These are phyloP conservation scores for Xerus inauris DNA, from an alignment of 2,113 vertebrate species.

Conservation along the genomic window DNA sequence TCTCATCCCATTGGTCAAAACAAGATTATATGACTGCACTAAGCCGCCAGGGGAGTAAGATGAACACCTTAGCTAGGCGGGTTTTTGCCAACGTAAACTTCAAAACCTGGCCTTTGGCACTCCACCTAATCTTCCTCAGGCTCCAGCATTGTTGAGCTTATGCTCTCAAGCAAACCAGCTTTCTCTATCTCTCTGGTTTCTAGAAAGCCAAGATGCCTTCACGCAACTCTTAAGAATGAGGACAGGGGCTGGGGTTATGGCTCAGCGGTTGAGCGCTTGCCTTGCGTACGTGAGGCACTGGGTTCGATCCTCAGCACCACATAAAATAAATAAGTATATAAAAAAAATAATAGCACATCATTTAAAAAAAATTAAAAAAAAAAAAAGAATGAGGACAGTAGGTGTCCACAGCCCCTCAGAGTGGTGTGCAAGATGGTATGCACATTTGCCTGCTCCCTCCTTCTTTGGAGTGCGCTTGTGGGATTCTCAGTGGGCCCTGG, in stretches of 20 bases:
- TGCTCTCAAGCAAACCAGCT: neutral
- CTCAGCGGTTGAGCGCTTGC: too few relatives aligned
- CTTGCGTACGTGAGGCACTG: too few relatives aligned
- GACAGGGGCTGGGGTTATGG: too few relatives aligned
- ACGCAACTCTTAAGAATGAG: neutral
- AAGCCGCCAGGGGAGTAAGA: neutral
- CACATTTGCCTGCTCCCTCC: neutral
- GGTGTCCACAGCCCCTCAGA: neutral
- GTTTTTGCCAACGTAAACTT: neutral
- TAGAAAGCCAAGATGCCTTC: neutral
- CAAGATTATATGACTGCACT: neutral
- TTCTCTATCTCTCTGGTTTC: neutral
- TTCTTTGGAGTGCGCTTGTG: neutral
- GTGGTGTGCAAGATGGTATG: neutral
- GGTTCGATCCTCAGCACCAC: too few relatives aligned
- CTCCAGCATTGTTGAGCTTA: neutral
- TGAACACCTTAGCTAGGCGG: too few relatives aligned
- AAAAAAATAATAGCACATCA: too few relatives aligned
- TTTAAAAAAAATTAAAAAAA: too few relatives aligned
- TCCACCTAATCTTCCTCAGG: neutral
- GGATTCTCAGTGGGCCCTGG: rapidly evolving
- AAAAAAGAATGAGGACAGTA: neutral
- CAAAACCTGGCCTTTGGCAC: neutral
- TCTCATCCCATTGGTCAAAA: neutral
- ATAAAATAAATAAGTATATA: too few relatives aligned